Conservation (phyloP, 2,113 vertebrate species). For the Oryzias javanicus region DNA sequence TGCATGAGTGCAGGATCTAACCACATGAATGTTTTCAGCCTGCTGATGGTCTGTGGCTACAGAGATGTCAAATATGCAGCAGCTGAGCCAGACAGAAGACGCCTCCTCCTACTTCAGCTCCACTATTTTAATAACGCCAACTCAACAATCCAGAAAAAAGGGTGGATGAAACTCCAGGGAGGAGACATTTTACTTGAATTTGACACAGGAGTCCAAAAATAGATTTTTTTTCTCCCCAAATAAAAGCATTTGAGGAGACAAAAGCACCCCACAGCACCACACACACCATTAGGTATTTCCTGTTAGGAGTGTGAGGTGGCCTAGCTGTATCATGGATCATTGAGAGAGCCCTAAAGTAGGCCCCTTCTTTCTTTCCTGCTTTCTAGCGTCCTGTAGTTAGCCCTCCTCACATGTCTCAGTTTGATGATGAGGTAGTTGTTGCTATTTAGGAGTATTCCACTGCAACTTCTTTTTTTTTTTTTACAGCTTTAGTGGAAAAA, state of each 20-base stretch:
- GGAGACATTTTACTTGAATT: too few relatives aligned
- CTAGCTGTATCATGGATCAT: conserved; percentile 52
- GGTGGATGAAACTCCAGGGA: neutral
- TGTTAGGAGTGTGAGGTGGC: conserved; percentile 53
- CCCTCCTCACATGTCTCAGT: conserved; percentile 6
- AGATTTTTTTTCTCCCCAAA: conserved; percentile 22
- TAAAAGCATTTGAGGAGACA: conserved; percentile 10
- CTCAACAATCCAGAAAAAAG: conserved; percentile 29
- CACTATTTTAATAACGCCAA: conserved; percentile 47
- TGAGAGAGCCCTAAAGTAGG: conserved; percentile 48
- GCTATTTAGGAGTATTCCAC: conserved; percentile 5
- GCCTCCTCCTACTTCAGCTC: conserved; percentile 28
- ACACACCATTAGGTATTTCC: conserved; percentile 58
- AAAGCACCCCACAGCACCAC: conserved; percentile 9
- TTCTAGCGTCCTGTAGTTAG: conserved; percentile 16
- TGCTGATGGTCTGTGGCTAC: conserved; percentile 4
- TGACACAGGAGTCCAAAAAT: too few relatives aligned
- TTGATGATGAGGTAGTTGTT: conserved; percentile 16
- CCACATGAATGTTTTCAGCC: too few relatives aligned
- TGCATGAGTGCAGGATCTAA: conserved; percentile 4
- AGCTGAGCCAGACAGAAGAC: conserved; percentile 35
- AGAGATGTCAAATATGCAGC: conserved; percentile 15
- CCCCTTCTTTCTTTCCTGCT: conserved; percentile 38
- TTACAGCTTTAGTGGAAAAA: neutral
- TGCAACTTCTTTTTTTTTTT: neutral